Percentiles rank a stretch among this genome's conserved stretches.
Conservation (phyloP, 2,113 vertebrate species). For the Osmerus eperlanus region DNA sequence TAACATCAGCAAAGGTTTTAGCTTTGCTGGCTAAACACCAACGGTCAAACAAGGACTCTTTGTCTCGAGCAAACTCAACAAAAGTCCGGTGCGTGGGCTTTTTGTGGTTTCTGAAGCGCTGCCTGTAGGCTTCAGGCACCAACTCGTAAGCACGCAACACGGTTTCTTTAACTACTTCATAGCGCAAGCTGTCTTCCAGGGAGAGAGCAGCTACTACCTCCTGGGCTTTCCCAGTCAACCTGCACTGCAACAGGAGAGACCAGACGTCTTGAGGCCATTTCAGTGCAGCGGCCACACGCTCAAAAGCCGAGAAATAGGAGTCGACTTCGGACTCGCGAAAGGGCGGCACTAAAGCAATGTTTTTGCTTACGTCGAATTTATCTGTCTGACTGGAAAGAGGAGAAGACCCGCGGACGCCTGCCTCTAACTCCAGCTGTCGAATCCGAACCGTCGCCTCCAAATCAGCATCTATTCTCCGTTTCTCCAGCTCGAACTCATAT, state of each 20-base stretch:
- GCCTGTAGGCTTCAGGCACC: background rate
- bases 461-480: background rate
- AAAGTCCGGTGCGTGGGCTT: background rate
- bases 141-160: background rate
- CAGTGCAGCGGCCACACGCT: background rate
- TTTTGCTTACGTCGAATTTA: background rate
- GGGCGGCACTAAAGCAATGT: background rate
- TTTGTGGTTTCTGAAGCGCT: slow-evolving; percentile 1
- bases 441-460: background rate
- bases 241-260: background rate
- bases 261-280: background rate
- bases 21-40: background rate
- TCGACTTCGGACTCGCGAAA: background rate
- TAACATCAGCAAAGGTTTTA: no score
- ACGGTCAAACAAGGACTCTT: background rate
- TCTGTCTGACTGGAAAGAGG: background rate
- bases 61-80: no score
- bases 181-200: background rate
- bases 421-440: background rate
- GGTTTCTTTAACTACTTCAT: background rate
- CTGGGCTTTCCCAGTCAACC: background rate
- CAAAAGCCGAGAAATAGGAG: background rate
- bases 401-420: background rate
- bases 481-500: background rate
- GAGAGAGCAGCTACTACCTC: background rate